Base-by-base conservation (phyloP, 2,113 vertebrate species). In the Eptatretus burgeri region DNA sequence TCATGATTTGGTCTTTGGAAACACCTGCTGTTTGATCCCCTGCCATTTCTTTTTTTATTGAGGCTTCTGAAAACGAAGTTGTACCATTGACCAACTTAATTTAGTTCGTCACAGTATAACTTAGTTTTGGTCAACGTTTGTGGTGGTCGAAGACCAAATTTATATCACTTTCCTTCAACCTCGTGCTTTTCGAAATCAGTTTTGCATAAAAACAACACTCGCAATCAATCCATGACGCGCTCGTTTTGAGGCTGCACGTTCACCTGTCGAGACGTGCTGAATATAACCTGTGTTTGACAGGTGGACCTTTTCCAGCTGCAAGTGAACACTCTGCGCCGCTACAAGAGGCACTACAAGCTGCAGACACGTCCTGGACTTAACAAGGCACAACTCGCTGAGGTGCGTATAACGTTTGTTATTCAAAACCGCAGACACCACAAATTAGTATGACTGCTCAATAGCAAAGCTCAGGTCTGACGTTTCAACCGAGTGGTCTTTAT, bases 241-340 rank as follows among this genome's bases (percentile, higher is more conserved):
- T 41, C 7, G 27, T 41, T n/a, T 41, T 41, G 27, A 5, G 27
- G 27, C 27, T 41, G 27, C 3, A 41, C 27, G 27, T 41, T 41
- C 27, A 41, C 27, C 27, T 41, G 27, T 41, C 27, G 27, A 41
- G 27, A 41, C 27, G 13, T 60, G 9, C n/a, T 9, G 52, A 16
- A 17, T 56, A 17, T 9, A 17, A n/a, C 56, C 20, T 20, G 62
- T 51, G 49, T 63, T 16, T 52, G 19, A 17, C 68, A 98, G 91
- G 91, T 95, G 62, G 91, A 95, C 71, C 76, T 94, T 67, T 98
- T 94, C 76, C 91, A 98, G 78, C 79, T 98, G 67, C 91, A 98
- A 66, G 87, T 94, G 74, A 98, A 95, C 72, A 94, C 91, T 2
- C 71, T 98, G 67, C 77, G 89, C 63, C 88, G 87, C 67, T 95